These are phyloP conservation scores for Sinhomidia bicolor DNA, from an alignment of 2,888 invertebrate genomes.

Conservation along the genomic window DNA sequence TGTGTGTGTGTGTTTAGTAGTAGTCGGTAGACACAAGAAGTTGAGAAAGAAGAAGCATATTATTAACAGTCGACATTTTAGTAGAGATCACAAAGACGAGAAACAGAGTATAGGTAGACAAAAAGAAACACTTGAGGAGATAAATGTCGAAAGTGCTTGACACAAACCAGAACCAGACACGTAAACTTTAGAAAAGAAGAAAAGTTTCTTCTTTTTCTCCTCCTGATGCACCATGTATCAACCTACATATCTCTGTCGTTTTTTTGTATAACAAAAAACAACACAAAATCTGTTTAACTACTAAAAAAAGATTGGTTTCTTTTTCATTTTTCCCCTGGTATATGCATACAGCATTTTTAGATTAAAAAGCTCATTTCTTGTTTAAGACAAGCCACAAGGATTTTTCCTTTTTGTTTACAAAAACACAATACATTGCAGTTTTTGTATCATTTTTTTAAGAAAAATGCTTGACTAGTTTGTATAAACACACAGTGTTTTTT, in stretches of 20 bases:
- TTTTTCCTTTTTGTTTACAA: constrained; percentile 49
- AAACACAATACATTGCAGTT: constrained; percentile 51
- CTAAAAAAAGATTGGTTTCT: neutral
- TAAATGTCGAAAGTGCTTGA: constrained; percentile 73
- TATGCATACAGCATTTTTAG: neutral
- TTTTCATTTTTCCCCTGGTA: neutral
- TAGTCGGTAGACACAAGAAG: too few relatives aligned
- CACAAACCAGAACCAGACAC: constrained; percentile 70
- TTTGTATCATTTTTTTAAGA: neutral
- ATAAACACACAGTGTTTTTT: constrained; percentile 10
- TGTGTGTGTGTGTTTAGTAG: neutral
- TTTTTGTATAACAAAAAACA: constrained; percentile 35
- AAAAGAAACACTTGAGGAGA: constrained; percentile 71
- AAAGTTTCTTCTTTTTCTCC: neutral
- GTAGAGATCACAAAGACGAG: constrained; percentile 34
- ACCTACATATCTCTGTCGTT: neutral
- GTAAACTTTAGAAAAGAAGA: constrained; percentile 2
- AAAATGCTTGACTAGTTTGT: neutral
- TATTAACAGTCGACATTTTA: constrained; percentile 36
- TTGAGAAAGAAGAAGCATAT: constrained; percentile 4
- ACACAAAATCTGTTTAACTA: constrained; percentile 15
- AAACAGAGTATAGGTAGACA: constrained; percentile 5
- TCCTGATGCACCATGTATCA: neutral
- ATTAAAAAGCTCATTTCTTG: constrained; percentile 41
- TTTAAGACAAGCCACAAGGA: constrained; percentile 32